Base-by-base conservation (phyloP, 2,888 invertebrate genomes). In the Coelopa pilipes region DNA sequence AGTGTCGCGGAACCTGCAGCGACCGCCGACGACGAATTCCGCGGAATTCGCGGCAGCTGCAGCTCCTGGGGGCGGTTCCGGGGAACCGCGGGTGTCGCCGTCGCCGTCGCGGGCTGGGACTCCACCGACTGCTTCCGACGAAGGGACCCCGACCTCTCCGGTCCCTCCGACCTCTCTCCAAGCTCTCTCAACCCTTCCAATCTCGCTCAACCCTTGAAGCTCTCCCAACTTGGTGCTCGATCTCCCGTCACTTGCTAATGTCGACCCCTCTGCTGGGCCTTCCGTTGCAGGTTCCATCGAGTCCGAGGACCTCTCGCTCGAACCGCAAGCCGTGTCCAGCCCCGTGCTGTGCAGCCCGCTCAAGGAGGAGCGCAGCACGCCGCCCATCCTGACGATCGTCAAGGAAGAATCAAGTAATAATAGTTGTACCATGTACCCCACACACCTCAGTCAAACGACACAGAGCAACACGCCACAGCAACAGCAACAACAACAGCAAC, bases 391-490 rank as follows among this genome's bases (percentile, higher is more conserved):
- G 77, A 76, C 85, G 49, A 90, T 92, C 78, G 90, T 92, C 84
- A 93, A 93, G 83, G 93, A 93, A 88, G 93, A 93, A 87, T 91
- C 91, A 84, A 92, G 92, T 88, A 93, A 92, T 87, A 91, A 92
- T 86, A 92, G 92, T 83, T 87, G 87, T 86, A 88, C 87, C 80
- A 88, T 88, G 88, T 88, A 87, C 81, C 83, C 86, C 82, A 85
- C 85, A 78, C 83, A 82, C 76, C 77, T 80, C 70, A 79, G 77
- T 77, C 79, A 79, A 76, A 81, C 84, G 80, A 82, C 81, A 81
- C 80, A 77, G 76, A 80, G 76, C 73, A 81, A 79, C 80, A 82
- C 79, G 79, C 81, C 77, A 77, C 76, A 77, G 21, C 73, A 76
- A 63, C 83, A 82, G 78, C 75, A 78, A 75, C 76, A 72, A 59